Evolutionary conservation across 2,113 vertebrate genomes (phyloP), one percentile per base, ranked within the genome.

Genomic region (Polypterus senegalus): DNA sequence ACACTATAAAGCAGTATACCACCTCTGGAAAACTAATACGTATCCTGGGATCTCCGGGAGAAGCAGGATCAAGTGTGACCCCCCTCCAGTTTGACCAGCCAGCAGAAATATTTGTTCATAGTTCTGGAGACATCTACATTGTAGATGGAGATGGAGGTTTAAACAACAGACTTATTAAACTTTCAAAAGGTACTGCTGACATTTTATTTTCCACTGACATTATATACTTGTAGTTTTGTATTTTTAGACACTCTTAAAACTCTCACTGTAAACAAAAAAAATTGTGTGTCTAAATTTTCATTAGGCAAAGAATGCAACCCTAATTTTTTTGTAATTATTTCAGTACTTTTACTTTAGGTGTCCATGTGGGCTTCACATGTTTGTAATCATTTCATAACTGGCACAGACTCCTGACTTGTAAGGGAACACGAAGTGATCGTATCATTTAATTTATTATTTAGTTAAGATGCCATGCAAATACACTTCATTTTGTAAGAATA

Each of bases 141-240:
- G 96, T 94, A 62, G 96, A 99, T 55, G 96, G 96, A n/a, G 96
- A 99, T 0, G 95, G 96, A 47, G 95, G 95, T n/a, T 63, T 92
- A 70, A 97, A 97, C 77, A 97, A 95, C 81, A 88, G 93, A 57
- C 72, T 97, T 66, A 76, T 97, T 55, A 97, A 95, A 75, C 73
- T 95, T 6, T 86, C 89, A n/a, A 63, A 77, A 60, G 82, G 83
- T 88, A 77, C 4, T 9, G 11, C 51, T 7, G 47, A 48, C 53
- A 5, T 51, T 63, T 57, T 57, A 51, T 51, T 9, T 51, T 51
- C 6, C 6, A 9, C 2, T 51, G 27, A 27, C 27, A 27, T 27
- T 27, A 27, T 27, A 27, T 27, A 27, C 27, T 27, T 27, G 27
- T 27, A 27, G 27, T 27, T 27, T 27, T 27, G 27, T 27, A 27